phyloP scores from a whole-genome alignment of 2,888 invertebrate species.

The Ceramica pisi region DNA sequence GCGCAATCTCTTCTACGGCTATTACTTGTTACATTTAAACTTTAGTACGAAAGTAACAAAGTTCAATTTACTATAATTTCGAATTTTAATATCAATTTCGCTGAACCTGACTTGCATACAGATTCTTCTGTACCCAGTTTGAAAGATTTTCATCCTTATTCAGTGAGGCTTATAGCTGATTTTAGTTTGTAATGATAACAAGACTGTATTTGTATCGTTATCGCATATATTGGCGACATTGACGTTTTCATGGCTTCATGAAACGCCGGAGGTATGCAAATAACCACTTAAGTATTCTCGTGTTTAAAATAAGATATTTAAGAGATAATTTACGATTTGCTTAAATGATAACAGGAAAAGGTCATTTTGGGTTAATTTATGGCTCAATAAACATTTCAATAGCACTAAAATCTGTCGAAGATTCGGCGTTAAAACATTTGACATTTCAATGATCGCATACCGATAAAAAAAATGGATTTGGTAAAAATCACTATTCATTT shows the following conservation, averaged over 20 bases:
- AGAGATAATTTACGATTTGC: slow-evolving; percentile 30
- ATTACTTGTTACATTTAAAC: slow-evolving; percentile 24
- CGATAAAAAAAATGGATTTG: slow-evolving; percentile 2
- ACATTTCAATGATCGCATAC: slow-evolving; percentile 32
- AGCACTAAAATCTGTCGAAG: slow-evolving; percentile 19
- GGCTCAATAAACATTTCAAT: slow-evolving; percentile 24
- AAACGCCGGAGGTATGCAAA: slow-evolving; percentile 61
- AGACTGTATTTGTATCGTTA: slow-evolving; percentile 46
- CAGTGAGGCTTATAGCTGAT: neutral
- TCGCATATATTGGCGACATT: slow-evolving; percentile 62
- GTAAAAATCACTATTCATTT: neutral
- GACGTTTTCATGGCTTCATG: slow-evolving; percentile 70
- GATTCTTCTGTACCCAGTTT: neutral
- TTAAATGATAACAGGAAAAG: slow-evolving; percentile 21
- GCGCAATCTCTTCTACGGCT: slow-evolving; percentile 8
- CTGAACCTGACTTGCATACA: slow-evolving; percentile 36
- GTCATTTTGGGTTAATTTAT: slow-evolving; percentile 34
- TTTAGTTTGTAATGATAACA: slow-evolving; percentile 28
- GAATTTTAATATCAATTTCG: slow-evolving; percentile 56
- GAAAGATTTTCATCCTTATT: slow-evolving; percentile 32
- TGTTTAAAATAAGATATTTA: slow-evolving; percentile 52
- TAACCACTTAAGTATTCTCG: slow-evolving; percentile 53
- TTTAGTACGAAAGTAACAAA: slow-evolving; percentile 17
- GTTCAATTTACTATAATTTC: slow-evolving; percentile 47
- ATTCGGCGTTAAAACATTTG: slow-evolving; percentile 14